phyloP scores from a whole-genome alignment of 1,140 invertebrate species.

The Halyomorpha halys region DNA sequence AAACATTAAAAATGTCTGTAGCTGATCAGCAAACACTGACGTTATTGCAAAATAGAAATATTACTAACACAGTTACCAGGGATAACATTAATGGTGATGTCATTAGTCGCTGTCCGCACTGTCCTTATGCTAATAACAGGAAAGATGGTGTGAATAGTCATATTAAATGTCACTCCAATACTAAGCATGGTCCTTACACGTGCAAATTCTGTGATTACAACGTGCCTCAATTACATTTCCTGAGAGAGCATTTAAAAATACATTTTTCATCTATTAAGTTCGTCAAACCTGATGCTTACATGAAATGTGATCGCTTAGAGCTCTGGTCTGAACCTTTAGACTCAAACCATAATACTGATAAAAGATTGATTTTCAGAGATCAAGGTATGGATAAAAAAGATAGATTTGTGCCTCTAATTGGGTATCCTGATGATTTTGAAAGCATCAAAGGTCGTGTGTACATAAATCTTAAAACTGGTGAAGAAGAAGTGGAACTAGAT shows the following conservation, averaged over 20 bases:
- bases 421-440: conserved; percentile 27
- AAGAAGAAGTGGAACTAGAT: conserved; percentile 35
- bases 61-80: conserved; percentile 36
- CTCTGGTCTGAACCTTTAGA: conserved; percentile 38
- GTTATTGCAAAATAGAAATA: conserved; percentile 39
- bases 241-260: conserved; percentile 67
- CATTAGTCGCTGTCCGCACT: conserved; percentile 52
- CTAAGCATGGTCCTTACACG: conserved; percentile 46
- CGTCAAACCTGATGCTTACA: conserved; percentile 49
- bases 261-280: conserved; percentile 56
- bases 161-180: conserved; percentile 55
- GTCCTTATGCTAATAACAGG: conserved; percentile 63
- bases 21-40: conserved; percentile 44
- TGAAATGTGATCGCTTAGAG: conserved; percentile 45
- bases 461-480: conserved; percentile 46
- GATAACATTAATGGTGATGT: conserved; percentile 35
- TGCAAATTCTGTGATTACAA: conserved; percentile 79
- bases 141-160: conserved; percentile 65
- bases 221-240: conserved; percentile 61
- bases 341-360: conserved; percentile 34
- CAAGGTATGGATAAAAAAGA: conserved; percentile 32
- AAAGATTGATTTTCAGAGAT: conserved; percentile 38
- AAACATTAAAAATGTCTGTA: conserved; percentile 41
- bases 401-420: conserved; percentile 29
- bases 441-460: conserved; percentile 40